Evolutionary conservation across 2,888 invertebrate species (phyloP).

Genomic region (Tuberolachnus salignus): DNA sequence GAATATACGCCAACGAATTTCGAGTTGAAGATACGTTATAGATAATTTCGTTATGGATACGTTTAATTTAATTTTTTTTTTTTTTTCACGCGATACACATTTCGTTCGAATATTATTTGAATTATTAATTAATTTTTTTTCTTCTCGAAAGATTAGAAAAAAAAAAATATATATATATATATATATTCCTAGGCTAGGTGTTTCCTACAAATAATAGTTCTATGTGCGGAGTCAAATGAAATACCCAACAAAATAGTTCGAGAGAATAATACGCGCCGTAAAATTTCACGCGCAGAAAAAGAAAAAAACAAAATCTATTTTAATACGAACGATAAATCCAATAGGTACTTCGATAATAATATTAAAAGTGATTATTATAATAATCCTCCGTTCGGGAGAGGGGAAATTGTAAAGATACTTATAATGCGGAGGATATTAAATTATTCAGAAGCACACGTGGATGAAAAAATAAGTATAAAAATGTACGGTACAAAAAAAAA

Average conservation of each 20-base stretch:
- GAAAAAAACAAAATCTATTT: not conserved
- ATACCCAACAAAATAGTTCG: not conserved
- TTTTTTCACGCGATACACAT: too few species aligned
- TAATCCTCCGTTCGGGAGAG: not conserved
- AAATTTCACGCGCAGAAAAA: not conserved
- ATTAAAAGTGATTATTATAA: constrained; percentile 15
- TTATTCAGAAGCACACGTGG: constrained; percentile 32
- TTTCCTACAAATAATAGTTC: constrained; percentile 5
- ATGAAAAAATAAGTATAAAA: constrained; percentile 16
- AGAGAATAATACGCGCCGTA: not conserved
- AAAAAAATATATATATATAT: too few species aligned
- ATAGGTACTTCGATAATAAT: constrained; percentile 17
- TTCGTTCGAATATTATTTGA: too few species aligned
- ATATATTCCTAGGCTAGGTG: too few species aligned
- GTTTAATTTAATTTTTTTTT: too few species aligned
- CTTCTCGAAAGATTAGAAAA: constrained; percentile 2
- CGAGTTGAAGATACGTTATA: too few species aligned
- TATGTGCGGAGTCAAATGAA: not conserved
- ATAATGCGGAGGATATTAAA: constrained; percentile 22
- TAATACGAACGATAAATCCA: constrained; percentile 2
- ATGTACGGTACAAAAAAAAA: not conserved
- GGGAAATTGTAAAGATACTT: constrained; percentile 4
- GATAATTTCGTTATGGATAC: too few species aligned
- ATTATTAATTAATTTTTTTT: constrained; percentile 11
- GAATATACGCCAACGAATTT: too few species aligned